Evolutionary conservation across 2,797 vertebrate genomes (phyloP).

Genomic region (Sebastes goodei): DNA sequence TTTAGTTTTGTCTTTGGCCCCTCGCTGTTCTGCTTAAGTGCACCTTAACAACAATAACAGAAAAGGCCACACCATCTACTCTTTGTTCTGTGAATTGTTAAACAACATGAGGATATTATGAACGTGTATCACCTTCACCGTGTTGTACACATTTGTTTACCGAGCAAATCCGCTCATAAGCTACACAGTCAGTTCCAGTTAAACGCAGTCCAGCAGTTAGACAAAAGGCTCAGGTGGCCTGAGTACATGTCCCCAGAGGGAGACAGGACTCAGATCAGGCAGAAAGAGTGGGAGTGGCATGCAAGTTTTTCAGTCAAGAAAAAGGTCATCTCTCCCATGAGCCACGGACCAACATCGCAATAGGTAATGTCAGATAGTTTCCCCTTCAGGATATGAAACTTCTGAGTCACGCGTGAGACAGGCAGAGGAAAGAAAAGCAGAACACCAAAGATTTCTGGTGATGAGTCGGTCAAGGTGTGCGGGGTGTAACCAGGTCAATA

Average conservation of each 20-base stretch:
- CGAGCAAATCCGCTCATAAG: conserved; percentile 43
- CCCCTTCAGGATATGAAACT: conserved; percentile 43
- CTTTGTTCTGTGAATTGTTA: conserved; percentile 10
- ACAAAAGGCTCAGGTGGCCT: conserved; percentile 75
- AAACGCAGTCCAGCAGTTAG: conserved; percentile 46
- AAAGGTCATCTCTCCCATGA: conserved; percentile 70
- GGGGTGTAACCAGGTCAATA: no score
- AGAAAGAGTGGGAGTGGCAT: conserved; percentile 72
- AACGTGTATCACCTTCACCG: conserved; percentile 1
- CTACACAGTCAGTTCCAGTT: conserved; percentile 38
- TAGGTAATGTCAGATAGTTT: conserved; percentile 60
- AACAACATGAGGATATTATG: neutral
- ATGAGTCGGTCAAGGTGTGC: neutral
- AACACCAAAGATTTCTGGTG: neutral
- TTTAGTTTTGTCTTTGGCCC: neutral
- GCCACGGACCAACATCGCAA: conserved; percentile 51
- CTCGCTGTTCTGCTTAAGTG: neutral
- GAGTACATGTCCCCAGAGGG: conserved; percentile 65
- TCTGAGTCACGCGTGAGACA: conserved; percentile 24
- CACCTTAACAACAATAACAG: neutral
- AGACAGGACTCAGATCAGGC: conserved; percentile 62
- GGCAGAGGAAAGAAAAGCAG: neutral
- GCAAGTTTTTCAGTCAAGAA: conserved; percentile 67
- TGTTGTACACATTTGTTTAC: conserved; percentile 32
- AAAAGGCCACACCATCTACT: neutral